These are phyloP conservation scores for Trachelipus rathkii DNA, from an alignment of 1,140 invertebrate genomes.

Conservation along the genomic window DNA sequence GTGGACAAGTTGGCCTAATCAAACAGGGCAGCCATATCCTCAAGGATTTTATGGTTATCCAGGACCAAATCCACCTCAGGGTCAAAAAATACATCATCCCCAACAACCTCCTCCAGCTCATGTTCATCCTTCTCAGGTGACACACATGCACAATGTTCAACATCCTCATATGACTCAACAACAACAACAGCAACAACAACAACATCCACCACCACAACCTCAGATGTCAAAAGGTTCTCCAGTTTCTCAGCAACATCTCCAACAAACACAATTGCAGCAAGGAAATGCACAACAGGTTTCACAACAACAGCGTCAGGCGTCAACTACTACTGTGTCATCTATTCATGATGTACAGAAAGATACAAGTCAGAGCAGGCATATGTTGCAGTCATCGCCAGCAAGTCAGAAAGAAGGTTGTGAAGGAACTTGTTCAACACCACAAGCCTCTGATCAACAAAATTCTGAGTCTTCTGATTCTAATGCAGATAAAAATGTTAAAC, in stretches of 20 bases:
- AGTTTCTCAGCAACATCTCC: neutral
- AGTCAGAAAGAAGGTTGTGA: neutral
- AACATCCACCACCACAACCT: neutral
- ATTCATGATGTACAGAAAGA: neutral
- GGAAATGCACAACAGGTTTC: neutral
- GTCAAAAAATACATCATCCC: conserved; percentile 1
- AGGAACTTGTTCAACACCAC: neutral
- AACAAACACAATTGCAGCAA: conserved; percentile 11
- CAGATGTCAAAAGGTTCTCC: neutral
- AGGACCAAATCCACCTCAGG: conserved; percentile 7
- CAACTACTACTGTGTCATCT: neutral
- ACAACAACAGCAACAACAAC: neutral
- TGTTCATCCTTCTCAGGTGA: conserved; percentile 14
- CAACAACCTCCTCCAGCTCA: conserved; percentile 21
- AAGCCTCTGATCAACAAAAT: conserved; percentile 4
- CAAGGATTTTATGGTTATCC: neutral
- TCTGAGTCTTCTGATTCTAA: neutral
- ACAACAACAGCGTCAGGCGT: conserved; percentile 4
- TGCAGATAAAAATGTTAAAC: neutral
- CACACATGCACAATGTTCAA: neutral
- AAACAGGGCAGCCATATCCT: neutral
- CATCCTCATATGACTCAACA: neutral
- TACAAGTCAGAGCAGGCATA: neutral
- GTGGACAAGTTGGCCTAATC: neutral
- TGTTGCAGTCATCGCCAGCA: neutral